Base-by-base conservation (phyloP, 2,113 vertebrate genomes). In the Pelobates fuscus region DNA sequence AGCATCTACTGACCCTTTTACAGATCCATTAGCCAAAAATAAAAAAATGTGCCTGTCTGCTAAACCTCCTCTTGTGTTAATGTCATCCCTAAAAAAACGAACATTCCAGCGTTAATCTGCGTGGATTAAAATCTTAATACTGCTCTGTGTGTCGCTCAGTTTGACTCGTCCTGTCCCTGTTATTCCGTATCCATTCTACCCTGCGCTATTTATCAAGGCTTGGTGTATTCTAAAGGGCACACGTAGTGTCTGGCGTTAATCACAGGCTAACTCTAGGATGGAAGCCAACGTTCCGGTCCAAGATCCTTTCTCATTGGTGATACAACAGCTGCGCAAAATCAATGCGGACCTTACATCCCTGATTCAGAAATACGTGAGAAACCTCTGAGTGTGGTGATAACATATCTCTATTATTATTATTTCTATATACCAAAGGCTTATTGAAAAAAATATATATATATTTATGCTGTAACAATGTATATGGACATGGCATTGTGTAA, bases 361-460 rank as follows among this genome's bases (percentile, higher is more conserved):
- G 62, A 74, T 46, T 8, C 49, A 74, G 62, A 58, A 66, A 66
- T 74, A 74, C 15, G 71, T 74, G 52, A 74, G 71, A 55, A 17
- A 15, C 32, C 5, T 65, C 11, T 63, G 43, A 52, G n/a, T 61
- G 11, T 54, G 20, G 2, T 55, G 8, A 55, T 55, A 52, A 55
- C 52, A 20, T 20, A 1, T 14, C 44, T 49, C 8, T 49, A 5
- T 49, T 49, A 18, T 18, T 49, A 49, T 49, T 37, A n/a, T n/a
- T n/a, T n/a, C n/a, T n/a, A n/a, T n/a, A n/a, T n/a, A n/a, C n/a
- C n/a, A n/a, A n/a, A n/a, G n/a, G n/a, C n/a, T n/a, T n/a, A n/a
- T n/a, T n/a, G n/a, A n/a, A n/a, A n/a, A n/a, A n/a, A n/a, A n/a
- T n/a, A n/a, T 41, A 41, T 41, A 41, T 41, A 41, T 1, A 41